Evolutionary conservation across 2,888 invertebrate species (phyloP), one percentile per base, ranked within the genome.

Genomic region (Ophion obscuratus): DNA sequence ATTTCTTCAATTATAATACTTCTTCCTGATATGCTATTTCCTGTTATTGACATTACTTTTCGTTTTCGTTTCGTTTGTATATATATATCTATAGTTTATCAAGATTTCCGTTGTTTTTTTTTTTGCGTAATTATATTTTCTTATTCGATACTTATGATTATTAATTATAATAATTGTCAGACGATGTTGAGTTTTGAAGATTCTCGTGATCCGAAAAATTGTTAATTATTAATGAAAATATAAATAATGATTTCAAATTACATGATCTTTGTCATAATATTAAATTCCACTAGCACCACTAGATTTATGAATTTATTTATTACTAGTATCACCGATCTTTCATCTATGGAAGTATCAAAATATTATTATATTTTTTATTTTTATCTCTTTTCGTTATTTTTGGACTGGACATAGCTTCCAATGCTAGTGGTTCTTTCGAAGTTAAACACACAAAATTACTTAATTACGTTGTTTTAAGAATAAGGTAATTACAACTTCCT

Each of bases 1-100:
- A 76, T 82, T 40, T 82, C 76, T 17, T 68, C 44, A 70, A 82
- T 75, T 82, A 81, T 67, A 20, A 81, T 81, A 24, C 81, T 74
- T 74, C 40, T 66, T 59, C 74, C 74, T 1, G 81, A 81, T 73
- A 81, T 74, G 57, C 74, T 74, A 14, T 64, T 64, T 14, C 14
- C 64, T 14, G 14, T 27, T 31, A 67, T 74, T 7, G 81, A 81
- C 81, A 81, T 81, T 81, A 74, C 81, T 44, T 64, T 70, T 47
- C 27, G 17, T 77, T 77, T 2, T 66, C 36, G 66, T 53, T 11
- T 53, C 14, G 14, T 53, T 11, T 53, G 14, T 53, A 53, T 53
- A 53, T 53, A 53, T 53, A 53, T 53, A 53, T 53, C 9, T 53
- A 3, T 53, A 53, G 27, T 27, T 27, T 53, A 53, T 53, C 1